phyloP scores from a whole-genome alignment of 2,888 invertebrate species.

The Sepiola atlantica region DNA sequence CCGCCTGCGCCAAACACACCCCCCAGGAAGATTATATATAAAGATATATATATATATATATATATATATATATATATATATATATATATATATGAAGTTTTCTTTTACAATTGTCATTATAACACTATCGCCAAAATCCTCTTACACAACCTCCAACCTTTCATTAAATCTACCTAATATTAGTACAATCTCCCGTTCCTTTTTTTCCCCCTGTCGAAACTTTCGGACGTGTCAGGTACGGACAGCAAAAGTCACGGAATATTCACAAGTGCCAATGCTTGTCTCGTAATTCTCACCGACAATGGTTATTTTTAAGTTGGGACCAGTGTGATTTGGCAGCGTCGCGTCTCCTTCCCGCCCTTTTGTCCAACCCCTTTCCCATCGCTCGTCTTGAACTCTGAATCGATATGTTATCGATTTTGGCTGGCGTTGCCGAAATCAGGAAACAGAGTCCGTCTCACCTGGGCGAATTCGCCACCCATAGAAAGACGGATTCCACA shows the following conservation, averaged over 20 bases:
- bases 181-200: background rate
- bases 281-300: slow-evolving; percentile 15
- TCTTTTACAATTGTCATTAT: background rate
- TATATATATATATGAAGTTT: background rate
- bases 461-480: background rate
- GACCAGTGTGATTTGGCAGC: background rate
- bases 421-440: background rate
- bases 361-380: background rate
- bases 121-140: background rate
- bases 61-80: background rate
- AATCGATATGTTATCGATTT: background rate
- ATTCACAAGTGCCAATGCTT: background rate
- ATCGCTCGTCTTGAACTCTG: background rate
- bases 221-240: background rate
- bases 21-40: background rate
- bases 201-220: background rate
- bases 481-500: background rate
- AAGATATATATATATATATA: background rate
- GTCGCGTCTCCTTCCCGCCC: background rate
- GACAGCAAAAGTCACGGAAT: slow-evolving; percentile 9
- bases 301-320: background rate
- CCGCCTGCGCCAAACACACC: background rate
- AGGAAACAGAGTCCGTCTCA: background rate
- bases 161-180: background rate
- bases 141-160: background rate